Evolutionary conservation across 1,140 invertebrate genomes (phyloP), one percentile per base, ranked within the genome.

Genomic region (Parasteatoda tepidariorum): DNA sequence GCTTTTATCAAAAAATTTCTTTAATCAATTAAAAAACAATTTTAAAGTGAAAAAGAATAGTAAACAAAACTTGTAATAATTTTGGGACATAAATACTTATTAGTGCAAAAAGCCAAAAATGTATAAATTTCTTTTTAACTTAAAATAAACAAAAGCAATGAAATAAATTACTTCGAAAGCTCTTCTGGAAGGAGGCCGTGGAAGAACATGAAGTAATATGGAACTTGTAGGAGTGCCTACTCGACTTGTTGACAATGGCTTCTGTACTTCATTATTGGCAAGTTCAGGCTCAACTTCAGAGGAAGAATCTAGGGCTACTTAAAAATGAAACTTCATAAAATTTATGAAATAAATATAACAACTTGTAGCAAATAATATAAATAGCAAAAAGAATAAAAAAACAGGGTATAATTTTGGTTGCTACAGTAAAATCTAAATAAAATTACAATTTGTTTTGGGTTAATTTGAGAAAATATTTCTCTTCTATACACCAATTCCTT

Each of bases 141-240:
- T 9, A 61, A 61, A 61, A 61, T 24, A 61, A 61, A 24, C 15
- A 9, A 22, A 61, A 61, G 9, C 1, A 1, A 61, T 61, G n/a
- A 9, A 22, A 24, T 61, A 61, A 61, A 61, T 70, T 84, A 87
- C 86, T 68, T 87, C 87, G 41, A 84, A 84, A 86, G 87, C 85
- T 85, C 88, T 85, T 57, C 95, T 89, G 1, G 95, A 96, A 2
- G 96, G 94, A 0, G 95, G 95, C 84, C 95, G 90, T 18, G 95
- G 95, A 85, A 97, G 93, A 18, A 94, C 93, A 86, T 96, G 95
- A 22, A 92, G 64, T 22, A 66, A 11, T 6, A 85, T 82, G n/a
- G 73, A 67, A 22, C 71, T 48, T n/a, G 84, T 92, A 0, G 92
- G 91, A 7, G 93, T 94, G 26, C 86, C 85, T 13, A 86, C 87